Evolutionary conservation across 2,888 invertebrate species (phyloP).

Genomic region (Euzetes globulus): DNA sequence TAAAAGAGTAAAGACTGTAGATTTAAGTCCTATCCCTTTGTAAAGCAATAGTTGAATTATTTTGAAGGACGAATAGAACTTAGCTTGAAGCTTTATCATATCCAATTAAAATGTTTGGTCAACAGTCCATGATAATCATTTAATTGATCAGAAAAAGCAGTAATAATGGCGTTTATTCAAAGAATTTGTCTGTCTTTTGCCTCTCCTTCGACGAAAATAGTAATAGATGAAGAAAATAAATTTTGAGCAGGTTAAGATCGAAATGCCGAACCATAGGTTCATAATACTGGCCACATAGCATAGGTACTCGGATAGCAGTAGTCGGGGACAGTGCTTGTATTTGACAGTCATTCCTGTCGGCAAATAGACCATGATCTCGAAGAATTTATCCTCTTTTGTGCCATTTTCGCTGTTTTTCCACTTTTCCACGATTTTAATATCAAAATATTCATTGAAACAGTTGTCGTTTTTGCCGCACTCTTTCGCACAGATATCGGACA

Average conservation of each 20-base stretch:
- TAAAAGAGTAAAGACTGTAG: too few relatives aligned
- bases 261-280: constrained; percentile 1
- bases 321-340: not conserved
- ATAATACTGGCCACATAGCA: not conserved
- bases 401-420: not conserved
- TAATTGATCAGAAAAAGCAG: too few relatives aligned
- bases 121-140: too few relatives aligned
- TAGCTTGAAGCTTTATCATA: too few relatives aligned
- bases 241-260: not conserved
- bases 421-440: not conserved
- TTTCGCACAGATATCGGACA: not conserved
- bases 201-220: not conserved
- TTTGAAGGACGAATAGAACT: too few relatives aligned
- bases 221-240: not conserved
- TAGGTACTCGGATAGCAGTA: not conserved
- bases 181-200: not conserved
- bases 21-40: too few relatives aligned
- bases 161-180: not conserved
- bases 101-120: too few relatives aligned
- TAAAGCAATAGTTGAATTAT: too few relatives aligned
- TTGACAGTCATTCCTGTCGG: not conserved
- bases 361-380: not conserved
- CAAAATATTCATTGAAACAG: not conserved
- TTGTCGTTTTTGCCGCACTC: not conserved
- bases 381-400: not conserved